phyloP scores from a whole-genome alignment of 1,140 invertebrate genomes.

The Lordiphosa stackelbergi region DNA sequence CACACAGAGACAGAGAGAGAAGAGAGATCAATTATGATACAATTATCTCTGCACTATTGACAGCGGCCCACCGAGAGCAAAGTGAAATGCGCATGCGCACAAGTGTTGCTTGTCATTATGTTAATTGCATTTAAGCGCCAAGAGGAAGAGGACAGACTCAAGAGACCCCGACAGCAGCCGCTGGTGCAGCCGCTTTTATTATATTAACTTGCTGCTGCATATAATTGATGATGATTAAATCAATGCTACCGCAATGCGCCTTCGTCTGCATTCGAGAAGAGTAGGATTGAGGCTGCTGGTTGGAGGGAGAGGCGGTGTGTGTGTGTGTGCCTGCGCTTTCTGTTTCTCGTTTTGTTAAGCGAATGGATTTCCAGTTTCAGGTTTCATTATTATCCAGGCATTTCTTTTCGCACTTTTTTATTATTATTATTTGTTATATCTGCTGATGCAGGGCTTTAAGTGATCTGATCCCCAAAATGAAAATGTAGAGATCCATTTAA shows the following conservation, averaged over 20 bases:
- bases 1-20: background rate
- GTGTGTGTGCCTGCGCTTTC: conserved; percentile 12
- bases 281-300: conserved; percentile 6
- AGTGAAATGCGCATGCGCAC: conserved; percentile 72
- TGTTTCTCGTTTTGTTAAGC: conserved; percentile 6
- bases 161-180: conserved; percentile 4
- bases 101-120: conserved; percentile 75
- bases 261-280: conserved; percentile 33
- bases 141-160: conserved; percentile 23
- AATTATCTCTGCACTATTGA: conserved; percentile 70
- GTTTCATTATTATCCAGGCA: conserved; percentile 27
- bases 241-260: conserved; percentile 73
- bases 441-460: background rate
- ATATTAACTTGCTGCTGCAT: conserved; percentile 75
- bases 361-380: conserved; percentile 25
- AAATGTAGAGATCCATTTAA: no score
- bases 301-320: conserved; percentile 5
- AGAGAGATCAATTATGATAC: conserved; percentile 67
- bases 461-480: no score
- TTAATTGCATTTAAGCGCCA: conserved; percentile 74
- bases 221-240: conserved; percentile 76
- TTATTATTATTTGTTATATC: background rate
- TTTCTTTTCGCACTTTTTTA: conserved; percentile 8
- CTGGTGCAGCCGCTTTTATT: conserved; percentile 57
- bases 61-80: conserved; percentile 29